Base-by-base conservation (phyloP, 2,888 invertebrate genomes). In the Drosophila macrothrix region DNA sequence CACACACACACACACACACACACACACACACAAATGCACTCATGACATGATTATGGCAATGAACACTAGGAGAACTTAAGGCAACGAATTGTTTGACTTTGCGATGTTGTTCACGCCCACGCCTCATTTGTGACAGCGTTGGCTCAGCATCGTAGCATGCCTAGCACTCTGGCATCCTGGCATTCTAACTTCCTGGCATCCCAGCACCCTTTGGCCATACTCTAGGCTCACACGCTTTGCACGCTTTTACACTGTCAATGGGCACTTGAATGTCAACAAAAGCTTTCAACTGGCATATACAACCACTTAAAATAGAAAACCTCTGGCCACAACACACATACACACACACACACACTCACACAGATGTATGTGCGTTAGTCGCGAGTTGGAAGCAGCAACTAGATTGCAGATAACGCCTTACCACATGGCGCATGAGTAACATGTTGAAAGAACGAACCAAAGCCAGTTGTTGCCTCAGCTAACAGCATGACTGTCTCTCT, bases 181-280 rank as follows among this genome's bases (percentile, higher is more conserved):
- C 46, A 46, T 16, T 25, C 16, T 22, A 16, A 25, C 46, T 46
- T 46, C 1, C 16, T 25, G 25, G 25, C 46, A 25, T 7, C 46
- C 22, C 25, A 46, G 25, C 25, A 16, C 25, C 25, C 46, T 25
- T 25, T 46, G 28, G 5, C 37, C 25, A 19, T 25, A 5, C 41
- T n/a, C 35, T 6, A 12, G 12, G 59, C 49, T 50, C 58, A n/a
- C 49, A 37, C 55, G 25, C 56, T 65, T 56, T 83, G 78, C 69
- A 84, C 70, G 83, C 80, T 82, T 84, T 80, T 88, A 82, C 85
- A 88, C 88, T 78, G 76, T 90, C 85, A 83, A 85, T 86, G 88
- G 80, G 81, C 86, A 90, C 86, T 86, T 88, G 90, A 83, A 83
- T 88, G 86, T 90, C 90, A 90, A 83, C 86, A 88, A 85, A 90